A percentile compares a stretch with the other conserved stretches of the same genome.
Conservation (phyloP, 2,797 vertebrate species). For the Peromyscus attwateri region DNA sequence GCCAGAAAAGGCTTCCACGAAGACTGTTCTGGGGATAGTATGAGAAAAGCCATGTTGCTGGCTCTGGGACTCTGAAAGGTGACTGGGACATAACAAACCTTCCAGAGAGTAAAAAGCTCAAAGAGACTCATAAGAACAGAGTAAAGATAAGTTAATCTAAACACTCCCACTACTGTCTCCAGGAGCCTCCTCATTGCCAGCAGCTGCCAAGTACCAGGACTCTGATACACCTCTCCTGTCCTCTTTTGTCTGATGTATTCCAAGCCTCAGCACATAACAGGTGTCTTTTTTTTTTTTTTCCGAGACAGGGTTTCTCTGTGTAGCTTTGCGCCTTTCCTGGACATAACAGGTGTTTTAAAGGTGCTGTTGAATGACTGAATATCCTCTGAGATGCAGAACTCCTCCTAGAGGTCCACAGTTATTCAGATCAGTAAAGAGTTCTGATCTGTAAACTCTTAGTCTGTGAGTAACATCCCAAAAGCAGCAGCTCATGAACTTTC, state of each 20-base stretch:
- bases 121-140: background rate
- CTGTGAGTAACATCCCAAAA: background rate
- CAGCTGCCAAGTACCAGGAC: background rate
- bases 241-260: background rate
- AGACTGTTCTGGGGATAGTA: background rate
- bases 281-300: background rate
- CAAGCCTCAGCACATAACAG: background rate
- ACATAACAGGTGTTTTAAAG: background rate
- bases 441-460: background rate
- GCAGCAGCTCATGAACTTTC: background rate
- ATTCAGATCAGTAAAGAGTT: background rate
- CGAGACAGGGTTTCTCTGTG: too few species aligned
- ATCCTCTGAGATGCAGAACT: background rate
- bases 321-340: too few species aligned
- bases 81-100: background rate
- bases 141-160: background rate
- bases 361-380: background rate
- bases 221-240: background rate
- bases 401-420: background rate
- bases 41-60: background rate
- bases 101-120: background rate
- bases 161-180: background rate
- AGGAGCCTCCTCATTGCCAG: background rate
- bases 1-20: background rate
- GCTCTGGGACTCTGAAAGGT: background rate